Percentiles rank a stretch among this genome's conserved stretches.
Conservation (phyloP, 1,140 invertebrate genomes). For the Hestina assimilis region DNA sequence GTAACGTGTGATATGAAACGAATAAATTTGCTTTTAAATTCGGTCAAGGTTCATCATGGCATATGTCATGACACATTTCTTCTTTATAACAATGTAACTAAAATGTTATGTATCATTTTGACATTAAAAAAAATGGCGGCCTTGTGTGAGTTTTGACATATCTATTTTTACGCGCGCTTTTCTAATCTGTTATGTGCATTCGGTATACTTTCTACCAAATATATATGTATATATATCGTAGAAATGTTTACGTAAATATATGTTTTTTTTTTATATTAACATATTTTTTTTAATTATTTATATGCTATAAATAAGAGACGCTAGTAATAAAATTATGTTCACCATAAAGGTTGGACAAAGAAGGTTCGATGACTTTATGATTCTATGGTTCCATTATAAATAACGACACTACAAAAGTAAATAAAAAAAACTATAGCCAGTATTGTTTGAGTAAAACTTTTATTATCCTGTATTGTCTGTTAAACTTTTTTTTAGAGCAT, state of each 20-base stretch:
- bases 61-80: too few relatives aligned
- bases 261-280: slow-evolving; percentile 3
- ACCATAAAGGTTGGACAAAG: slow-evolving; percentile 66
- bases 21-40: too few relatives aligned
- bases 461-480: neutral
- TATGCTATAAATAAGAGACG: slow-evolving; percentile 34
- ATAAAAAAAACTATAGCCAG: neutral
- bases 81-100: too few relatives aligned
- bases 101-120: too few relatives aligned
- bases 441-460: too few relatives aligned
- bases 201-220: too few relatives aligned
- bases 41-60: too few relatives aligned
- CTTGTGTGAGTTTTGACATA: too few relatives aligned
- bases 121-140: too few relatives aligned
- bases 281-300: slow-evolving; percentile 20
- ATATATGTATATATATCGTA: too few relatives aligned
- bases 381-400: slow-evolving; percentile 35
- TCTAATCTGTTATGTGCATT: neutral
- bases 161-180: neutral
- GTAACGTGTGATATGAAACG: too few relatives aligned
- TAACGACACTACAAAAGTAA: slow-evolving; percentile 11
- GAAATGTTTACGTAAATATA: neutral
- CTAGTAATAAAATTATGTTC: slow-evolving; percentile 46
- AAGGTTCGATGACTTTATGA: slow-evolving; percentile 60
- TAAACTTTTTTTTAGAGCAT: neutral